Conservation (phyloP, 1,140 invertebrate genomes). For the Bombyx mandarina region DNA sequence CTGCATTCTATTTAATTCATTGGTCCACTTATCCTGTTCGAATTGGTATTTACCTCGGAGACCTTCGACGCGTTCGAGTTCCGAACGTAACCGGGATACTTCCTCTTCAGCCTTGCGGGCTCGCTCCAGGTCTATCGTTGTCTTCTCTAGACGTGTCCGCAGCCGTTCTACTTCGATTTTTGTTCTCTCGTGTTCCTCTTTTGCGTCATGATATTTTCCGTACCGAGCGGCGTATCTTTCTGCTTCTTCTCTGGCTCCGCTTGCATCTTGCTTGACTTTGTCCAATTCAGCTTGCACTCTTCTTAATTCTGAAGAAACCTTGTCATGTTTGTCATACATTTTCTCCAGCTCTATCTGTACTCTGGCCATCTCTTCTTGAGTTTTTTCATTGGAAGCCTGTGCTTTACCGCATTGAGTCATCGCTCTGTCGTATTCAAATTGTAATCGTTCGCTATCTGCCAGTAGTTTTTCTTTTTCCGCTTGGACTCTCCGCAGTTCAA, state of each 20-base stretch:
- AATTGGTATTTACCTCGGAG: conserved; percentile 89
- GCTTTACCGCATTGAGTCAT: conserved; percentile 87
- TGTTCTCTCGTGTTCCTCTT: conserved; percentile 84
- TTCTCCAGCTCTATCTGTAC: conserved; percentile 91
- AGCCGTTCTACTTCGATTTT: conserved; percentile 88
- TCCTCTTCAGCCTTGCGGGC: conserved; percentile 79
- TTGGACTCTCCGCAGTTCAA: conserved; percentile 84
- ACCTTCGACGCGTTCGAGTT: conserved; percentile 82
- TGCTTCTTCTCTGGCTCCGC: conserved; percentile 78
- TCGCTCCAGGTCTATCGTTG: conserved; percentile 82
- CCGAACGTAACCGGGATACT: conserved; percentile 76
- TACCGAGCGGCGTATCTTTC: conserved; percentile 82
- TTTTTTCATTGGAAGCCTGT: conserved; percentile 87
- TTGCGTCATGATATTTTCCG: conserved; percentile 84
- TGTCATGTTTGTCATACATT: conserved; percentile 91
- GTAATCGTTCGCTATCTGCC: conserved; percentile 86
- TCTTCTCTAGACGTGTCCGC: conserved; percentile 87
- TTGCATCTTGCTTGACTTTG: conserved; percentile 78
- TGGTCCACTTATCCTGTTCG: conserved; percentile 86
- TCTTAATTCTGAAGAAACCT: conserved; percentile 84
- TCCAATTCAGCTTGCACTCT: conserved; percentile 85
- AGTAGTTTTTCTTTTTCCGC: conserved; percentile 89
- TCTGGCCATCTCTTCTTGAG: conserved; percentile 89
- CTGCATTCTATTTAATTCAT: conserved; percentile 57
- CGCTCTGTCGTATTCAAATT: conserved; percentile 87